phyloP scores from a whole-genome alignment of 2,797 vertebrate species.

The Pantherophis vulpinus region DNA sequence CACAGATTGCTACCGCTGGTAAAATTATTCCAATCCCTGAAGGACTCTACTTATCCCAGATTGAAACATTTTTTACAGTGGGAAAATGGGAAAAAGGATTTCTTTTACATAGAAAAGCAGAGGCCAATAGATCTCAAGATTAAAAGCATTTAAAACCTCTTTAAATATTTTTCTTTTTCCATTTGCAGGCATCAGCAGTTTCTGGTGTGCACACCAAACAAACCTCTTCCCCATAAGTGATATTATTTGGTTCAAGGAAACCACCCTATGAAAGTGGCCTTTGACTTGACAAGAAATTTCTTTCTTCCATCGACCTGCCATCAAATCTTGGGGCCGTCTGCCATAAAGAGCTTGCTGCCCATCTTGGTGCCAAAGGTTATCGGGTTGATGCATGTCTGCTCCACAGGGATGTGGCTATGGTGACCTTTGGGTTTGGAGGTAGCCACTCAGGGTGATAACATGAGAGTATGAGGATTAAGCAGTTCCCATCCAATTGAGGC shows the following conservation, averaged over 20 bases:
- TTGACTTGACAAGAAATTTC: conserved; percentile 87
- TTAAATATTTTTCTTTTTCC: background rate
- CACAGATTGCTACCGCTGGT: background rate
- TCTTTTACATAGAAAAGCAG: background rate
- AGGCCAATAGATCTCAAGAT: background rate
- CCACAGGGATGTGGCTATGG: conserved; percentile 64
- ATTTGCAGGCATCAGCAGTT: background rate
- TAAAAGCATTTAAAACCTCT: background rate
- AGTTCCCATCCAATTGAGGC: conserved; percentile 65
- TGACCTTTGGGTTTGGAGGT: conserved; percentile 80
- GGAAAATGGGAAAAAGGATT: background rate
- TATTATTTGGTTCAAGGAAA: too few species aligned
- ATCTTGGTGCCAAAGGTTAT: conserved; percentile 73
- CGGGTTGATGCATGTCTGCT: conserved; percentile 69
- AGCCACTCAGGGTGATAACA: conserved; percentile 76
- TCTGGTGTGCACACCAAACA: background rate
- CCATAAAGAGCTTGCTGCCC: conserved; percentile 73
- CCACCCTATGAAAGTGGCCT: conserved; percentile 50
- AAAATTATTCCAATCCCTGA: background rate
- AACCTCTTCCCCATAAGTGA: too few species aligned
- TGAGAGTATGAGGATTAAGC: conserved; percentile 68
- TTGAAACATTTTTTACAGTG: background rate
- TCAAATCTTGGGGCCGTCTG: conserved; percentile 88
- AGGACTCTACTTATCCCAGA: background rate
- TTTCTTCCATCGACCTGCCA: conserved; percentile 83